Evolutionary conservation across 2,797 vertebrate species (phyloP), one percentile per base, ranked within the genome.

Genomic region (Spinus pinus): DNA sequence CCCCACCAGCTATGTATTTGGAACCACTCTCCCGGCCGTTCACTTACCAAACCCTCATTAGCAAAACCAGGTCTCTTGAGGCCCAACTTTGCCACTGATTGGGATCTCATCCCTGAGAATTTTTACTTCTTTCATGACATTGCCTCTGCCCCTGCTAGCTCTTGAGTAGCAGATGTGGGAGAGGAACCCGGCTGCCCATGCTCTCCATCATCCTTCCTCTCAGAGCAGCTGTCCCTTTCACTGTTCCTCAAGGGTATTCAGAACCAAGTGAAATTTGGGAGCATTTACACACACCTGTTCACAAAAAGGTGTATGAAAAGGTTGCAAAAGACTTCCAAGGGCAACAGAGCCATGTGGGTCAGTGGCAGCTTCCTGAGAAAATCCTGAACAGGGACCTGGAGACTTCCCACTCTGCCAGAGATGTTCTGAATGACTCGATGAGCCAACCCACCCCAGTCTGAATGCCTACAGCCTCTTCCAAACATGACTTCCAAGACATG

Each of bases 31-130:
- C 31, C 11, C 0, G 0, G 31, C 22, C 37, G 9, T 31, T 35
- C 31, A 17, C 22, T 51, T 35, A 70, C 17, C 0, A 1, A 51
- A 51, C 4, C n/a, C 14, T 61, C 3, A 1, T 37, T 22, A 53
- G 39, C n/a, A 61, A 61, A 81, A 37, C 6, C 22, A 61, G 56
- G 47, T 70, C 39, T 53, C 27, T 28, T 50, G 27, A 61, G n/a
- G 18, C 39, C 23, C 6, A 61, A 14, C 39, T 53, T 37, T 61
- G 56, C 22, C 47, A 61, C n/a, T 19, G 39, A 70, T 9, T 53
- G 56, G 28, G 47, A 71, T 61, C n/a, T 71, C 27, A 61, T n/a
- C 27, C 14, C 23, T 61, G 9, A 12, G 28, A 46, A 81, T 44
- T 70, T 44, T n/a, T 44, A 81, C 11, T 81, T 71, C 56, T 51